Base-by-base conservation (phyloP, 2,113 vertebrate species). In the Sturnira hondurensis region DNA sequence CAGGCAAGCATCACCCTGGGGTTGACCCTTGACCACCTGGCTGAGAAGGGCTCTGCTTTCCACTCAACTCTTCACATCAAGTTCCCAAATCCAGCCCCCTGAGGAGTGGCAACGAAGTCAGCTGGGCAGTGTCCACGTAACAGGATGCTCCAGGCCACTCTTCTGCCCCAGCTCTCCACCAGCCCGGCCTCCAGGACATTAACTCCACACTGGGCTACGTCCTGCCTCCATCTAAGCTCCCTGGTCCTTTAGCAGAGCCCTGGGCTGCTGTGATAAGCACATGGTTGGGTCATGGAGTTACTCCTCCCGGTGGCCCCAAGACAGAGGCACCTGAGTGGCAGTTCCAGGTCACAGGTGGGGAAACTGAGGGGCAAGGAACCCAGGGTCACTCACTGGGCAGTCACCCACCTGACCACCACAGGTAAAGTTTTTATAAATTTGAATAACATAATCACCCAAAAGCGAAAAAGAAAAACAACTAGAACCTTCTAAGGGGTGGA, bases 91-190 rank as follows among this genome's bases (percentile, higher is more conserved):
- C 22, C 50, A 63, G 70, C 70, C 45, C 24, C 80, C 65, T 12
- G 58, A 52, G 24, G 28, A 61, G 15, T 4, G 2, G 36, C 43
- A 7, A 16, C 3, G 1, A 47, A 74, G 92, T 28, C 4, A 9
- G 50, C 17, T 3, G 8, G 8, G 17, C 24, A 33, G 52, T 22
- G 8, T 9, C n/a, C 4, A 12, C 58, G 8, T 0, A 5, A 22
- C 14, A 16, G 54, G 80, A 36, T 5, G 36, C 38, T 82, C 65
- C 61, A 54, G 76, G n/a, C 20, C 50, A 78, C 50, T 19, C 47
- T 7, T 26, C 50, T 38, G 7, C 47, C 3, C 7, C 14, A 28
- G 41, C 73, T 76, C 73, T 33, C 58, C 45, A 52, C 22, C 87
- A 16, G 58, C 14, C 13, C 65, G 13, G n/a, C 38, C 41, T 9